Percentiles rank a stretch among this genome's conserved stretches.
Conservation (phyloP, 1,140 invertebrate species). For the Tetramorium simillimum region DNA sequence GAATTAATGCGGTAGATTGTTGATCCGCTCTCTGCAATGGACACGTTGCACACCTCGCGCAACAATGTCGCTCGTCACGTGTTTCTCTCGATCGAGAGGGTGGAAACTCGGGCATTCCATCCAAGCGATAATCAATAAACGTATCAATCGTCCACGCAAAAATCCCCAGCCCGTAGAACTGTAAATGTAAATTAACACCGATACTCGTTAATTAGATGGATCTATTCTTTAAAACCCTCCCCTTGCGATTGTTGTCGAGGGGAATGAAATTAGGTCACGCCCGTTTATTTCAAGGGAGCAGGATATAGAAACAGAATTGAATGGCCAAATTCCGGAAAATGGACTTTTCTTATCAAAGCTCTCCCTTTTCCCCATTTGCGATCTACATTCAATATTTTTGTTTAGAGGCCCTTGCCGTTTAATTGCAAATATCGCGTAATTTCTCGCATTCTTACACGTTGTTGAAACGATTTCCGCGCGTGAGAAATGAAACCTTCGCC, state of each 20-base stretch:
- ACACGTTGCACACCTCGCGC: slow-evolving; percentile 3
- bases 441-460: background rate
- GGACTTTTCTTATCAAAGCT: background rate
- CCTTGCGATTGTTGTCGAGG: background rate
- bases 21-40: background rate
- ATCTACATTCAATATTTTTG: background rate
- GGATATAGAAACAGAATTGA: background rate
- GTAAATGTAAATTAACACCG: slow-evolving; percentile 2
- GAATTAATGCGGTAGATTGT: slow-evolving; percentile 31
- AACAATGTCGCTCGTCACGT: slow-evolving; percentile 8
- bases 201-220: slow-evolving; percentile 6
- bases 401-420: background rate
- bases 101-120: slow-evolving; percentile 6
- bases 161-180: background rate
- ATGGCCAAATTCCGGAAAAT: background rate
- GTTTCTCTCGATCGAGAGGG: background rate
- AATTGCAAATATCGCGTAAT: slow-evolving; percentile 11
- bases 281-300: background rate
- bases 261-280: background rate
- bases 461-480: background rate
- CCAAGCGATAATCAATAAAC: slow-evolving; percentile 39
- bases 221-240: background rate
- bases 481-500: slow-evolving; percentile 16
- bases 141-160: background rate
- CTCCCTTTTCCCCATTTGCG: too few species aligned